Percentiles rank a stretch among this genome's conserved stretches.
These are phyloP conservation scores for Dolichopus griseipennis DNA, from an alignment of 2,888 invertebrate genomes.

Conservation along the genomic window DNA sequence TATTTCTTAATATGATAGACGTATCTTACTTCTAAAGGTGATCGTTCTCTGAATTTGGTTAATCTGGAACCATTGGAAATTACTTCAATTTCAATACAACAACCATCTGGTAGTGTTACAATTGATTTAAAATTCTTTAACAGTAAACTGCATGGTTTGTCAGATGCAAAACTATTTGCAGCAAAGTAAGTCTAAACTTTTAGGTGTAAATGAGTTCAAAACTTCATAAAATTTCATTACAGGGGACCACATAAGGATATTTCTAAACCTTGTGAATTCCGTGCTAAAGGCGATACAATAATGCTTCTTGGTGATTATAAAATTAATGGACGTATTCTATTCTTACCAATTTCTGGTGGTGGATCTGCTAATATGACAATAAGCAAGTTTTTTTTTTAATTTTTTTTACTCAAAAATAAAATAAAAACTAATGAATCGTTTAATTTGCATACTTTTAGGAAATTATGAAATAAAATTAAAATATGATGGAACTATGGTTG, in stretches of 20 bases:
- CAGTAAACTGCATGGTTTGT: background rate
- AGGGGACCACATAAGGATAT: background rate
- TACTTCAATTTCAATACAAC: background rate
- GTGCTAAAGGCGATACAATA: background rate
- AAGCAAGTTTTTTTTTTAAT: constrained; percentile 10
- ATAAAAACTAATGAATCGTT: background rate
- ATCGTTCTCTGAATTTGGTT: constrained; percentile 28
- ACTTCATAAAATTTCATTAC: too few relatives aligned
- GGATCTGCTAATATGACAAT: constrained; percentile 18
- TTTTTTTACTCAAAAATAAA: background rate
- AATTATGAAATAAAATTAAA: background rate
- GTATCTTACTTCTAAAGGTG: constrained; percentile 21
- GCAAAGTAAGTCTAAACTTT: background rate
- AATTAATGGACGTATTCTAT: constrained; percentile 15
- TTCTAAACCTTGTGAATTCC: background rate
- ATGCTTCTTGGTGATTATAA: constrained; percentile 1
- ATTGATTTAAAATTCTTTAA: constrained; percentile 4
- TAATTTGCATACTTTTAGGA: background rate
- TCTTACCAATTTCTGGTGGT: constrained; percentile 20
- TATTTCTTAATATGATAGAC: too few relatives aligned
- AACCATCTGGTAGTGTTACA: background rate
- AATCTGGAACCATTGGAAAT: constrained; percentile 25
- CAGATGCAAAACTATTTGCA: background rate
- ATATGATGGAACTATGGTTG: background rate
- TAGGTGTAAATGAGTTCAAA: background rate